phyloP scores from a whole-genome alignment of 2,888 invertebrate species.

The Limnephilus auricula region DNA sequence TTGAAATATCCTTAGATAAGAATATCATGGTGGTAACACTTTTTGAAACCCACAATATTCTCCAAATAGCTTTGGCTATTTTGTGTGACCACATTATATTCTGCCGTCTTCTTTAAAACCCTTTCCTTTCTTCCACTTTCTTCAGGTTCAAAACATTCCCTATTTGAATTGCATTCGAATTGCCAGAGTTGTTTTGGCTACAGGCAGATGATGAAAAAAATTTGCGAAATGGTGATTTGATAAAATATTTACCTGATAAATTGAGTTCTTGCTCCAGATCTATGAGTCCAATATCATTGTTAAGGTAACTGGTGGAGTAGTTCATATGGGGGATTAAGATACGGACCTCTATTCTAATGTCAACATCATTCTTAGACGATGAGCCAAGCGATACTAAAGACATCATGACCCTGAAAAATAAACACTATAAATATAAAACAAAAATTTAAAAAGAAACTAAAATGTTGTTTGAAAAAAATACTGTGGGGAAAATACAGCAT shows the following conservation, averaged over 20 bases:
- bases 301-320: not conserved
- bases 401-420: not conserved
- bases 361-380: not conserved
- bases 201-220: not conserved
- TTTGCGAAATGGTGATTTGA: too few relatives aligned
- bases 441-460: too few relatives aligned
- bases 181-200: too few relatives aligned
- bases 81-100: too few relatives aligned
- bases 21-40: too few relatives aligned
- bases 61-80: too few relatives aligned
- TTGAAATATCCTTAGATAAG: too few relatives aligned
- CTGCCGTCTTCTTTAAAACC: too few relatives aligned
- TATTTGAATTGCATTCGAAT: too few relatives aligned
- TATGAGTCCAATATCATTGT: conserved; percentile 29
- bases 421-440: not conserved
- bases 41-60: too few relatives aligned
- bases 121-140: too few relatives aligned
- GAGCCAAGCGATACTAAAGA: not conserved
- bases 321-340: not conserved
- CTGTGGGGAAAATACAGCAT: not conserved
- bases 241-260: not conserved
- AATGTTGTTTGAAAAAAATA: not conserved
- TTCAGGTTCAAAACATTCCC: too few relatives aligned
- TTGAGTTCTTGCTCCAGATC: not conserved
- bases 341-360: not conserved